A percentile compares a stretch with the other conserved stretches of the same genome.
phyloP scores from a whole-genome alignment of 2,888 invertebrate species.

The Heteromurus nitidus region DNA sequence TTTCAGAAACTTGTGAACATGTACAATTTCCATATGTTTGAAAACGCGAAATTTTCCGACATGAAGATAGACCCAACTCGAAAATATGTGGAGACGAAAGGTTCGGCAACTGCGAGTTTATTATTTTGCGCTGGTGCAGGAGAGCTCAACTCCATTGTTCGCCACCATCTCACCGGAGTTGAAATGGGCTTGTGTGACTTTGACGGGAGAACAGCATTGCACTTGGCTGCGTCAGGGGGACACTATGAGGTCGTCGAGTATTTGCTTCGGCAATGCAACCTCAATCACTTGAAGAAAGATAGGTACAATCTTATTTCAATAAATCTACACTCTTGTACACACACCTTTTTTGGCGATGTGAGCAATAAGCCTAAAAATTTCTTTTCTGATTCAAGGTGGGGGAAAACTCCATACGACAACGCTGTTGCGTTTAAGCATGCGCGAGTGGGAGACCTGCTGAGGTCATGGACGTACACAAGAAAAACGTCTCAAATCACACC shows the following conservation, averaged over 20 bases:
- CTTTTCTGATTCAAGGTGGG: slow-evolving; percentile 83
- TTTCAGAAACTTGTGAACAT: slow-evolving; percentile 77
- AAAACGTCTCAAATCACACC: neutral
- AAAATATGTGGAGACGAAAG: slow-evolving; percentile 83
- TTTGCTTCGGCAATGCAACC: slow-evolving; percentile 89
- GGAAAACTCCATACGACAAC: slow-evolving; percentile 91
- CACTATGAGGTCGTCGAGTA: slow-evolving; percentile 92
- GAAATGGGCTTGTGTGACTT: slow-evolving; percentile 95
- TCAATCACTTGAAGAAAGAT: slow-evolving; percentile 85
- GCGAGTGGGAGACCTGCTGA: slow-evolving; percentile 84
- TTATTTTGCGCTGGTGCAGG: slow-evolving; percentile 95
- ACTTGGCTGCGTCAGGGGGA: slow-evolving; percentile 97
- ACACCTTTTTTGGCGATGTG: neutral
- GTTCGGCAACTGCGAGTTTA: slow-evolving; percentile 92
- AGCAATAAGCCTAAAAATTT: neutral
- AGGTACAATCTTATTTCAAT: slow-evolving; percentile 77
- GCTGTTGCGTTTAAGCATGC: slow-evolving; percentile 89
- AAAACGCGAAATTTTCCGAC: slow-evolving; percentile 77
- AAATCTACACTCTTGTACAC: neutral
- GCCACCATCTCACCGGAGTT: slow-evolving; percentile 84
- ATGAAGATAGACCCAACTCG: slow-evolving; percentile 78
- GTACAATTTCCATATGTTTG: slow-evolving; percentile 80
- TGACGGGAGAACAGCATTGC: slow-evolving; percentile 93
- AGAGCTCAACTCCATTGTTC: slow-evolving; percentile 86
- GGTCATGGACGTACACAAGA: slow-evolving; percentile 78